Conservation (phyloP, 2,888 invertebrate species). For the Nephrotoma appendiculata region DNA sequence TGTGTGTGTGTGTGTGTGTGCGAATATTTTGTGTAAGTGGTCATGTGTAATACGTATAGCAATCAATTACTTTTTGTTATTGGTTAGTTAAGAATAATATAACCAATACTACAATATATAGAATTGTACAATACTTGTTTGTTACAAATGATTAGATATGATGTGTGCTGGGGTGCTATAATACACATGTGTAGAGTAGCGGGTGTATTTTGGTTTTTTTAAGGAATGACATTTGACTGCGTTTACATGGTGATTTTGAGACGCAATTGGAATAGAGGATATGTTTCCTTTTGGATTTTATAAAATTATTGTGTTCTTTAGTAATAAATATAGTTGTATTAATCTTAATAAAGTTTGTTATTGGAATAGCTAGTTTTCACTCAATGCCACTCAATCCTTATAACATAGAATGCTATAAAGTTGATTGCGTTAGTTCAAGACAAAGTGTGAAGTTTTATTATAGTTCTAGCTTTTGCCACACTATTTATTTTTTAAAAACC, state of each 20-base stretch:
- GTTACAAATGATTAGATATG: not conserved
- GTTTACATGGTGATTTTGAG: not conserved
- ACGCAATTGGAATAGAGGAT: not conserved
- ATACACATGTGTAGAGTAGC: not conserved
- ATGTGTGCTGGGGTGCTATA: not conserved
- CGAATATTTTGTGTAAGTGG: not conserved
- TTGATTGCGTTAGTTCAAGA: too few species aligned
- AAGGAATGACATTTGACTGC: not conserved
- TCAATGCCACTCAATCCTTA: too few species aligned
- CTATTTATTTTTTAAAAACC: too few species aligned
- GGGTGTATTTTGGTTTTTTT: not conserved
- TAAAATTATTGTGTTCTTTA: not conserved
- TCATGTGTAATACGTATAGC: not conserved
- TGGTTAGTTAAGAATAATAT: not conserved
- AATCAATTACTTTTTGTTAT: not conserved
- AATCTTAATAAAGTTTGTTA: too few species aligned
- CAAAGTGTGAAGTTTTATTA: too few species aligned
- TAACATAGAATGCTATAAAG: too few species aligned
- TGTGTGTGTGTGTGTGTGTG: not conserved
- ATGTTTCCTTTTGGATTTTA: not conserved
- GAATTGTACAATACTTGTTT: not conserved
- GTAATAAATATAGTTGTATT: too few species aligned
- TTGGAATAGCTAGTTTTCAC: too few species aligned
- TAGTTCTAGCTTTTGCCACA: too few species aligned
- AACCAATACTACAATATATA: not conserved